phyloP scores from a whole-genome alignment of 1,140 invertebrate species.

The Schlechtendalia chinensis region DNA sequence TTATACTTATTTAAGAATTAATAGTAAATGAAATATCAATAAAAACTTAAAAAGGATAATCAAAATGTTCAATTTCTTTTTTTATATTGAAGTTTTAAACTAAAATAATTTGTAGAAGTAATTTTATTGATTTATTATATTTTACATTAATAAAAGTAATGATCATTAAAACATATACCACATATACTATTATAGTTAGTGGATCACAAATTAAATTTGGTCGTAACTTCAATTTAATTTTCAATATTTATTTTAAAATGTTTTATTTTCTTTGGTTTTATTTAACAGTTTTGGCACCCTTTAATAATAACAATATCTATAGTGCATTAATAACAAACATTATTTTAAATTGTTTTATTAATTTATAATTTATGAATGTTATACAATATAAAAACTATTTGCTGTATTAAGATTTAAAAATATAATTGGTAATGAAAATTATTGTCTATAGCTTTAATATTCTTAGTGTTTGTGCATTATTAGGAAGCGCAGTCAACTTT shows the following conservation, averaged over 20 bases:
- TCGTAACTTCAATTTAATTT: neutral
- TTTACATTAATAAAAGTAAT: neutral
- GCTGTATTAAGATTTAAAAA: conserved; percentile 16
- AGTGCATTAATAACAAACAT: neutral
- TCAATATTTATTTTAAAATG: neutral
- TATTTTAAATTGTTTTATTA: neutral
- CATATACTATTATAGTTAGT: neutral
- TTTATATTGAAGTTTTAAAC: neutral
- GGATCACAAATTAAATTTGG: neutral
- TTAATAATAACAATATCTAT: conserved; percentile 23
- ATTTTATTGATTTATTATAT: conserved; percentile 11
- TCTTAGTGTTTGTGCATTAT: conserved; percentile 26
- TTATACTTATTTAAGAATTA: conserved; percentile 1
- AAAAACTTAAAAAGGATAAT: neutral
- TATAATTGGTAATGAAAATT: neutral
- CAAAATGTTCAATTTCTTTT: neutral
- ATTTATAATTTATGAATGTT: conserved; percentile 31
- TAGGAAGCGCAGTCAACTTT: neutral
- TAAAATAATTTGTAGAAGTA: neutral
- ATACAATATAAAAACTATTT: conserved; percentile 18
- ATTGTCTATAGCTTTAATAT: conserved; percentile 25
- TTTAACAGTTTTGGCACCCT: conserved; percentile 30
- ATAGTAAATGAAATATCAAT: neutral
- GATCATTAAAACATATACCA: neutral
- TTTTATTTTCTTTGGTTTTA: neutral